Evolutionary conservation across 2,113 vertebrate species (phyloP).

Genomic region (Apodemus speciosus): DNA sequence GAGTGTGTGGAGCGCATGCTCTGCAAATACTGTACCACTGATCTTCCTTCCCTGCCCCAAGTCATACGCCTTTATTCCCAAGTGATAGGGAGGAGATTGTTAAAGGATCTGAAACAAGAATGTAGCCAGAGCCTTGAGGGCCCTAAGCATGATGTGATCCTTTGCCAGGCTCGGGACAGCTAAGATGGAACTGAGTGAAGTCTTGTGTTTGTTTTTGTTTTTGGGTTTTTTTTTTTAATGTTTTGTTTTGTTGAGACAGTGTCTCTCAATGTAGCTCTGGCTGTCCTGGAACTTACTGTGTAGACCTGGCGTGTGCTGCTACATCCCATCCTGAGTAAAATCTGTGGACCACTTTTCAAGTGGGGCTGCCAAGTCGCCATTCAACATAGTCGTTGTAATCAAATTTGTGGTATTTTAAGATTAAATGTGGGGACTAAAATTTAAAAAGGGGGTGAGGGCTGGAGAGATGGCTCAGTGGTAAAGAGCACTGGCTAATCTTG

Average conservation of each 20-base stretch:
- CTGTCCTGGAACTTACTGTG: neutral
- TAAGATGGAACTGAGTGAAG: neutral
- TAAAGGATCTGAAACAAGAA: neutral
- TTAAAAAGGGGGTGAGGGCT: neutral
- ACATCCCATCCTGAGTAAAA: neutral
- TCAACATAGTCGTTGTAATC: constrained; percentile 2
- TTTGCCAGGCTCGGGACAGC: neutral
- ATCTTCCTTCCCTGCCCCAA: neutral
- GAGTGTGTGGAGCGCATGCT: neutral
- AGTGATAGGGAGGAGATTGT: neutral
- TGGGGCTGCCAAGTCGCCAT: neutral
- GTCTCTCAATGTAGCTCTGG: neutral
- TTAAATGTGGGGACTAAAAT: constrained; percentile 45
- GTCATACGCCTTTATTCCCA: constrained; percentile 23
- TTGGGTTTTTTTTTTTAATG: neutral
- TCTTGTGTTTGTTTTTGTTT: neutral
- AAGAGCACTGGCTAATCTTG: neutral
- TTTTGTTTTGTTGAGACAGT: neutral
- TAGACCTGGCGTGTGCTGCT: neutral
- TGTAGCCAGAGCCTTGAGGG: neutral
- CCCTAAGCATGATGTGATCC: neutral
- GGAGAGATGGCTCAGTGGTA: neutral
- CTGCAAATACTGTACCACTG: neutral
- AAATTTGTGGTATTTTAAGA: constrained; percentile 22
- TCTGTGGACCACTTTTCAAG: neutral